Conservation (phyloP, 2,113 vertebrate species). For the Lophius piscatorius region DNA sequence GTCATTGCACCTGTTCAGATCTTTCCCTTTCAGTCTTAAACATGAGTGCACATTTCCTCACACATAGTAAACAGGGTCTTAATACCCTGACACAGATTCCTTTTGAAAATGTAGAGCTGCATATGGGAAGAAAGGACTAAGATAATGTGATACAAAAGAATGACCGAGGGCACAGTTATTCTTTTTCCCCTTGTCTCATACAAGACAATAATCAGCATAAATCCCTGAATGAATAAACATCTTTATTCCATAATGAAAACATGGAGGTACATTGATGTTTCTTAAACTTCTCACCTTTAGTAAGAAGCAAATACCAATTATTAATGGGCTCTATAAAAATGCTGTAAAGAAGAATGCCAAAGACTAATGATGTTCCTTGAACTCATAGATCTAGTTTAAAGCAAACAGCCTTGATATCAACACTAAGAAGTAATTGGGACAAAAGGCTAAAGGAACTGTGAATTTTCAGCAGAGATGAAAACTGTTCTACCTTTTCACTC, state of each 20-base stretch:
- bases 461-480: conserved; percentile 2
- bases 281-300: background rate
- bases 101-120: conserved; percentile 11
- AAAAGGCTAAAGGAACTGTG: conserved; percentile 12
- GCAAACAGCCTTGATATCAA: conserved; percentile 12
- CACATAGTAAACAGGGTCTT: background rate
- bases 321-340: conserved; percentile 38
- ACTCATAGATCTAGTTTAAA: conserved; percentile 32
- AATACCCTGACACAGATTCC: background rate
- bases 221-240: background rate
- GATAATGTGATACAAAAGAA: conserved; percentile 7
- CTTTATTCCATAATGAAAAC: conserved; percentile 13
- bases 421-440: conserved; percentile 9
- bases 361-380: conserved; percentile 31
- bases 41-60: conserved; percentile 15
- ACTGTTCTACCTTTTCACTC: no score
- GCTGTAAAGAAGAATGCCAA: conserved; percentile 27
- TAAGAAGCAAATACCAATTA: background rate
- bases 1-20: conserved; percentile 39
- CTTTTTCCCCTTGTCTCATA: background rate
- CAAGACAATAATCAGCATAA: background rate
- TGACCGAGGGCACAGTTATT: background rate
- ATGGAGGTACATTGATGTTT: conserved; percentile 8
- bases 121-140: conserved; percentile 14
- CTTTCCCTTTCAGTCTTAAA: conserved; percentile 18